Base-by-base conservation (phyloP, 2,888 invertebrate genomes). In the Lasiommata megera region DNA sequence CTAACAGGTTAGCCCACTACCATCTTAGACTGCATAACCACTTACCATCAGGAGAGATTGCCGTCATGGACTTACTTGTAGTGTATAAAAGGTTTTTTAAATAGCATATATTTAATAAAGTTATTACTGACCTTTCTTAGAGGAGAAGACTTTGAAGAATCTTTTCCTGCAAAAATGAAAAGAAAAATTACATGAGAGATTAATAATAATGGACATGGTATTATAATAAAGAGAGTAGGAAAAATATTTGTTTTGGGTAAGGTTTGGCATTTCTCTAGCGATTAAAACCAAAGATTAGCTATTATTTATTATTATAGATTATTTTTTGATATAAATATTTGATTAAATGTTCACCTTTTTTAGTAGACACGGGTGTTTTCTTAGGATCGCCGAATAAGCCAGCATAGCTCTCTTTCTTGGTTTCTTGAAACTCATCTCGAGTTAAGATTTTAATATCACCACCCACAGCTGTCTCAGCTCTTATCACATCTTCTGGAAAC, bases 401-500 rank as follows among this genome's bases (percentile, higher is more conserved):
- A 1, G 86, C 85, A 74, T 89, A 91, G 64, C 85, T 88, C 66
- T 84, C 82, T 66, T 82, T 90, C 65, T 88, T 88, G 6, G 77
- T 68, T 70, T 89, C 90, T 67, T 87, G 81, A 63, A 86, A 89
- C 68, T 91, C 93, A 36, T 94, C 92, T 66, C 92, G 91, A 6
- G 92, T 90, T 40, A 96, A 79, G 64, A 96, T 95, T 65, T 94
- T 92, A 17, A 93, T 92, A 79, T 96, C 93, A 7, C 96, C 96
- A 23, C 93, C 93, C 1, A 95, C 93, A 56, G 93, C 89, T 46
- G 92, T 92, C 75, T 97, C 96, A 0, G 97, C 97, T 57, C 92
- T 92, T 54, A 92, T 90, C 1, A 97, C 93, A 81, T 96, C 96
- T 46, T 92, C 92, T 0, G 95, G 95, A 82, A 97, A 96, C 78